phyloP scores from a whole-genome alignment of 2,888 invertebrate genomes.

The Phaedon cochleariae region DNA sequence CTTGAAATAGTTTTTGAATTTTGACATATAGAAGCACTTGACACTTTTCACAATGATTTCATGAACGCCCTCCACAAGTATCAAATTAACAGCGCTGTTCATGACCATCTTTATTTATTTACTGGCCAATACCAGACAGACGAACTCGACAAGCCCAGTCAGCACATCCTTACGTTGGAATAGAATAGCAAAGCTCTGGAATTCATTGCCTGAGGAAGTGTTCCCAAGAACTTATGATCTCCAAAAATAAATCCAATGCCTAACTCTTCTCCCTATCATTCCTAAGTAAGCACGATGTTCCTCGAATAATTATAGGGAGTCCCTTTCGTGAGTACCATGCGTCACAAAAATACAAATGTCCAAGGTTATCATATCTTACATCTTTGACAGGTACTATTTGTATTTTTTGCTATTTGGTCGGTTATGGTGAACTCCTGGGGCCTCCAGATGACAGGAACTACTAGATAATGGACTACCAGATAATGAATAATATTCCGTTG shows the following conservation, averaged over 20 bases:
- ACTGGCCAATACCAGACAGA: too few relatives aligned
- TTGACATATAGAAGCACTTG: constrained; percentile 1
- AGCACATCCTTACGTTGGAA: too few relatives aligned
- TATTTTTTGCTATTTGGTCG: neutral
- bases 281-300: too few relatives aligned
- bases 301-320: too few relatives aligned
- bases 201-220: too few relatives aligned
- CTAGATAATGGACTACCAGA: neutral
- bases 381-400: neutral
- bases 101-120: neutral
- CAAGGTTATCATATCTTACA: neutral
- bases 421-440: neutral
- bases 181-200: too few relatives aligned
- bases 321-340: too few relatives aligned
- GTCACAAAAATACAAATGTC: too few relatives aligned
- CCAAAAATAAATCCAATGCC: too few relatives aligned
- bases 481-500: neutral
- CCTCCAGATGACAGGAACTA: neutral
- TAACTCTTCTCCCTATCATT: too few relatives aligned
- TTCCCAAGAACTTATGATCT: too few relatives aligned
- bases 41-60: constrained; percentile 5
- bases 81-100: neutral
- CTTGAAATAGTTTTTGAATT: neutral
- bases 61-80: neutral
- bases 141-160: too few relatives aligned